Evolutionary conservation across 1,140 invertebrate genomes (phyloP), one percentile per base, ranked within the genome.

Genomic region (Pachyrhynchus sulphureomaculatus): DNA sequence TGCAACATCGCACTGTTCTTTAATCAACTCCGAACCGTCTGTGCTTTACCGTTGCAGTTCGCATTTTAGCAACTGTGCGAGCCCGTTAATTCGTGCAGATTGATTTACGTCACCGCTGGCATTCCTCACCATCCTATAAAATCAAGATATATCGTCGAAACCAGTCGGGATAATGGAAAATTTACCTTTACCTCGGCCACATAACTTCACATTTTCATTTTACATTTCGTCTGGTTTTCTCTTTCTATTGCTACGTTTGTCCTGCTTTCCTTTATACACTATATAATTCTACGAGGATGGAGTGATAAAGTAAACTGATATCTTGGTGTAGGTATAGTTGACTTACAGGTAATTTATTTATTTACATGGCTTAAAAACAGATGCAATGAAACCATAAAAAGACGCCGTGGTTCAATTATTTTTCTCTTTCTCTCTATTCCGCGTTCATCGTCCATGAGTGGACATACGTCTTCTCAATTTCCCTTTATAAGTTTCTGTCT

Each of bases 41-140:
- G 55, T 45, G 44, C 32, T 57, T 45, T 57, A 57, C 32, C 55
- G 55, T 48, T 48, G 55, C 55, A 57, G 55, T 57, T 57, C 44
- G 44, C 55, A 29, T 57, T 57, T 57, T 57, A 57, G 42, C 55
- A 44, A 47, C 42, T 48, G 54, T 55, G 58, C 62, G 67, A 57
- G 67, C 67, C 61, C 63, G 68, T 69, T 69, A 69, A 69, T 69
- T 69, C 66, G 60, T 53, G 17, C 63, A 66, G 69, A 71, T 71
- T 71, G 69, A 71, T 71, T 71, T 71, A 71, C 67, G 67, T 71
- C 69, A 71, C 60, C 65, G 57, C 60, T 64, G 55, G 53, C 67
- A 71, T 71, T 71, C 67, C 65, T 62, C 64, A 65, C 59, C 56
- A 68, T 57, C 55, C 62, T 58, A 66, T 70, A 68, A 70, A 70